A percentile compares a stretch with the other conserved stretches of the same genome.
phyloP scores from a whole-genome alignment of 2,888 invertebrate species.

The Agriotes lineatus region DNA sequence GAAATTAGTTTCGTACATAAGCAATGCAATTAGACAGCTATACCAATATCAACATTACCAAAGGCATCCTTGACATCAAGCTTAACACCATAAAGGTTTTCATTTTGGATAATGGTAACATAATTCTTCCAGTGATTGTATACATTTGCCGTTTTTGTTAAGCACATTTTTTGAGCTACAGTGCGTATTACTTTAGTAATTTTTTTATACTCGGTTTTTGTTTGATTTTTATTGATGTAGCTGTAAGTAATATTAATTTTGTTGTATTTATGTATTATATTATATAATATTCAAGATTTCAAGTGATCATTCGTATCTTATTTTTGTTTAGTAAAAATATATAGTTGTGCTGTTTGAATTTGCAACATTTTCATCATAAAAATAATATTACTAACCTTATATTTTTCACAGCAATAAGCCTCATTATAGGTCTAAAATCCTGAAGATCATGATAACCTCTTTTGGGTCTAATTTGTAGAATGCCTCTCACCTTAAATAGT shows the following conservation, averaged over 20 bases:
- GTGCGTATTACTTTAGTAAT: conserved; percentile 18
- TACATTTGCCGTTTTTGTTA: conserved; percentile 27
- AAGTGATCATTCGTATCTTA: not conserved
- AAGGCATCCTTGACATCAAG: conserved; percentile 44
- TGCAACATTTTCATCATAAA: no score
- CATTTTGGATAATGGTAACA: not conserved
- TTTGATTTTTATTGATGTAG: not conserved
- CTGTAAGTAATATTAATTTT: not conserved
- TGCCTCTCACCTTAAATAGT: conserved; percentile 14
- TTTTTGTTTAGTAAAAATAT: not conserved
- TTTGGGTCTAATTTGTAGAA: conserved; percentile 40
- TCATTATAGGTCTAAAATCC: conserved; percentile 35
- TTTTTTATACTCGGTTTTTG: not conserved
- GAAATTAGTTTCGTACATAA: not conserved
- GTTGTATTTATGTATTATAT: not conserved
- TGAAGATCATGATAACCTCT: conserved; percentile 25
- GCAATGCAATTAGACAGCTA: not conserved
- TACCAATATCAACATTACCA: conserved; percentile 42
- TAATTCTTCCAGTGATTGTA: conserved; percentile 35
- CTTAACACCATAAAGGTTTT: conserved; percentile 36
- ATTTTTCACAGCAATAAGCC: conserved; percentile 11
- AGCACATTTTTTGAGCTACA: conserved; percentile 23
- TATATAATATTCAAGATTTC: not conserved
- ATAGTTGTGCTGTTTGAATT: no score
- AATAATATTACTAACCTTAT: not conserved